Evolutionary conservation across 1,140 invertebrate genomes (phyloP), one percentile per base, ranked within the genome.

Genomic region (Gonatopus flavifemur): DNA sequence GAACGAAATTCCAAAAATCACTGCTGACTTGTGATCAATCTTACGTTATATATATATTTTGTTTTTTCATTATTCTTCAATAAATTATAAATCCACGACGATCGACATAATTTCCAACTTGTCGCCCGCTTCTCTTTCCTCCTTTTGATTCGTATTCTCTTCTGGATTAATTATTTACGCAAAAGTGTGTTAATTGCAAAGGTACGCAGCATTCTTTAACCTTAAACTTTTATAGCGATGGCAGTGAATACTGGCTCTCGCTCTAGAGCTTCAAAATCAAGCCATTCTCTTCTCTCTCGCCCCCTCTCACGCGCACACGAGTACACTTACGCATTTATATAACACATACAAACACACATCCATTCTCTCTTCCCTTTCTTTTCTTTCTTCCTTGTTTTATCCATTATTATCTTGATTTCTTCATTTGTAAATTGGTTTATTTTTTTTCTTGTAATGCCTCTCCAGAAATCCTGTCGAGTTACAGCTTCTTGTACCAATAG

Each of bases 401-500:
- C n/a, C n/a, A n/a, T n/a, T n/a, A n/a, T n/a, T n/a, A n/a, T n/a
- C n/a, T n/a, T n/a, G n/a, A n/a, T n/a, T n/a, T n/a, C n/a, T n/a
- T n/a, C n/a, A n/a, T n/a, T n/a, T n/a, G n/a, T n/a, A n/a, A n/a
- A n/a, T n/a, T n/a, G n/a, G n/a, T n/a, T n/a, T n/a, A n/a, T n/a
- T n/a, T n/a, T n/a, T n/a, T n/a, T n/a, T n/a, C n/a, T n/a, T n/a
- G n/a, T n/a, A n/a, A n/a, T n/a, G n/a, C n/a, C n/a, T n/a, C n/a
- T n/a, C n/a, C n/a, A n/a, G n/a, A n/a, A n/a, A n/a, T n/a, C n/a
- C n/a, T n/a, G n/a, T n/a, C n/a, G n/a, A n/a, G n/a, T n/a, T n/a
- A n/a, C n/a, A n/a, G n/a, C n/a, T n/a, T n/a, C n/a, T 93, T 93
- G 75, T 91, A 94, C 91, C 91, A 94, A 76, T 92, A 93, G 8